Conservation (phyloP, 1,140 invertebrate genomes). For the Hylaeus anthracinus region DNA sequence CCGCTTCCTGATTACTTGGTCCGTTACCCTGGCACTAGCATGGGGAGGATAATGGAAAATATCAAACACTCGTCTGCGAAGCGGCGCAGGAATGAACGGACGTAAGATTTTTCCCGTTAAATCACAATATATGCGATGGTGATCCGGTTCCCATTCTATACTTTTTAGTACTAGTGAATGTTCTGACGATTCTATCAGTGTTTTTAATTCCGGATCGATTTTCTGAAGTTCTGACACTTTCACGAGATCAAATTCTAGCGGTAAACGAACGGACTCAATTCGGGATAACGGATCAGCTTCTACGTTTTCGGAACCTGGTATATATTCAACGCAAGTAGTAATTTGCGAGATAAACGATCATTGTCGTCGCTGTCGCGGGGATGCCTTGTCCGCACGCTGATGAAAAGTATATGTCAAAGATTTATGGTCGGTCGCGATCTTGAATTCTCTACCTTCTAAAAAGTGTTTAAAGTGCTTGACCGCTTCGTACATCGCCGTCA, state of each 20-base stretch:
- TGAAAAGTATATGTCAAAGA: neutral
- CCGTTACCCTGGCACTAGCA: neutral
- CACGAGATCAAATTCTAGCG: neutral
- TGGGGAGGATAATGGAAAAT: neutral
- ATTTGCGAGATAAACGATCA: neutral
- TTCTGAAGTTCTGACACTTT: neutral
- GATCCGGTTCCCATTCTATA: neutral
- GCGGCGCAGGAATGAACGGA: neutral
- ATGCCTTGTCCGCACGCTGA: neutral
- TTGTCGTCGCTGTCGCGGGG: neutral
- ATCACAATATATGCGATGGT: neutral
- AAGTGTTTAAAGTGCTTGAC: constrained; percentile 12
- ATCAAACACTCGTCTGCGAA: neutral
- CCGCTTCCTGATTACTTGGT: neutral
- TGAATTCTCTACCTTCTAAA: neutral
- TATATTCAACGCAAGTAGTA: neutral
- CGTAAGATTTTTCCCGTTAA: neutral
- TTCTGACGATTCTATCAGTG: neutral
- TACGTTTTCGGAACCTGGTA: neutral
- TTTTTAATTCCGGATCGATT: neutral
- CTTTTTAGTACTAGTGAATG: neutral
- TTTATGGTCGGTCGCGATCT: neutral
- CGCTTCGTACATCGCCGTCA: neutral
- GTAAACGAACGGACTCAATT: neutral
- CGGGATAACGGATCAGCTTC: neutral